Percentiles rank a stretch among this genome's conserved stretches.
Evolutionary conservation across 2,113 vertebrate species (phyloP).

Genomic region (Isurus oxyrinchus): DNA sequence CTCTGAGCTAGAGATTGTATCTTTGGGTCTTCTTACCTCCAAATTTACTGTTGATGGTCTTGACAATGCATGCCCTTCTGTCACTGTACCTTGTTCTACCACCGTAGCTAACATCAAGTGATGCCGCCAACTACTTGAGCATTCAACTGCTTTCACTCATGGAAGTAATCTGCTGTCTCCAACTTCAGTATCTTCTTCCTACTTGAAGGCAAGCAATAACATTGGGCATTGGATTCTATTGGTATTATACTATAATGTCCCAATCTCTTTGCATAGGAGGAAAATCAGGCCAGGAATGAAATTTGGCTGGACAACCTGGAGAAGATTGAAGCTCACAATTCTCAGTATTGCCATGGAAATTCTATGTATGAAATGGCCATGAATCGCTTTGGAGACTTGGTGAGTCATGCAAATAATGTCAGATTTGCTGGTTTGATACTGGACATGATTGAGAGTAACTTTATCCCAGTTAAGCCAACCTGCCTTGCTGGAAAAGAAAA

Average conservation of each 20-base stretch:
- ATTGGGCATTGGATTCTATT: neutral
- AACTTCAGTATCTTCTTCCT: neutral
- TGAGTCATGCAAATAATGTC: neutral
- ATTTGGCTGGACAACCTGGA: constrained; percentile 24
- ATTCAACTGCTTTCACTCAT: neutral
- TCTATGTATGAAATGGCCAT: neutral
- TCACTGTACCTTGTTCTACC: no score
- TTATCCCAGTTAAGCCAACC: neutral
- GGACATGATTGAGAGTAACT: neutral
- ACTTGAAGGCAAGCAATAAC: neutral
- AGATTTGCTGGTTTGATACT: neutral
- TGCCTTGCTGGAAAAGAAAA: neutral
- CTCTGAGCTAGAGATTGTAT: neutral
- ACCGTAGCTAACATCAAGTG: neutral
- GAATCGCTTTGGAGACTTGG: constrained; percentile 10
- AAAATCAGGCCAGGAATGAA: neutral
- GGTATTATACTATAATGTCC: neutral
- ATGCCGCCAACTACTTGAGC: neutral
- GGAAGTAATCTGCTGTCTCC: neutral
- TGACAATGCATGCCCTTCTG: neutral
- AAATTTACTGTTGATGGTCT: neutral
- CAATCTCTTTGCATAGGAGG: neutral
- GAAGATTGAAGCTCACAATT: neutral
- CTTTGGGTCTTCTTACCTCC: neutral
- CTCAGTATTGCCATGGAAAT: no score